Percentiles rank a stretch among this genome's conserved stretches.
Evolutionary conservation across 2,888 invertebrate genomes (phyloP).

Genomic region (Pseudococcus jackbeardsleyi): DNA sequence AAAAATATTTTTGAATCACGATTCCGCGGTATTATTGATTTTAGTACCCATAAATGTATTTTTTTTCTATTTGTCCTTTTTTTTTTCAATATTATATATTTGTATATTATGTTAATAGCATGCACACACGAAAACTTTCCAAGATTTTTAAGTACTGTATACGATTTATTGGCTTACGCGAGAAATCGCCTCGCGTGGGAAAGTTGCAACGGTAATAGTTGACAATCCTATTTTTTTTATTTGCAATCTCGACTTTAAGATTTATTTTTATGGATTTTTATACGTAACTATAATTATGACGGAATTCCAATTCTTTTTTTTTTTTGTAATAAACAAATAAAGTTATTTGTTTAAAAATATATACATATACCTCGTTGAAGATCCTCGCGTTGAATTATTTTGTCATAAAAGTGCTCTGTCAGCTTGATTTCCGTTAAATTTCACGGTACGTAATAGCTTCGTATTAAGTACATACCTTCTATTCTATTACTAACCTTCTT

Average conservation of each 20-base stretch:
- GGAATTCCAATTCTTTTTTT: slow-evolving; percentile 30
- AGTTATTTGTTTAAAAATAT: slow-evolving; percentile 59
- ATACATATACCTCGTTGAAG: slow-evolving; percentile 41
- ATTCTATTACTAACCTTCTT: not conserved
- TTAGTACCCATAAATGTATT: not conserved
- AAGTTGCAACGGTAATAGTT: slow-evolving; percentile 52
- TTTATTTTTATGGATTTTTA: slow-evolving; percentile 43
- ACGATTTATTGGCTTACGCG: slow-evolving; percentile 57
- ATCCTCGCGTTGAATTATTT: not conserved
- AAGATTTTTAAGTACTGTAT: slow-evolving; percentile 53
- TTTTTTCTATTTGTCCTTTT: too few species aligned
- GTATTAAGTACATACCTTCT: too few species aligned
- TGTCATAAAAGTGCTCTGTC: not conserved
- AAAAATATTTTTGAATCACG: not conserved
- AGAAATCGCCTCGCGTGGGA: slow-evolving; percentile 12
- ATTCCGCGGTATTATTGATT: not conserved
- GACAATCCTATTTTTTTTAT: slow-evolving; percentile 54
- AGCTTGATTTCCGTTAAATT: not conserved
- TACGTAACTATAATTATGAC: slow-evolving; percentile 45
- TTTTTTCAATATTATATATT: slow-evolving; percentile 26
- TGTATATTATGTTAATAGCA: slow-evolving; percentile 56
- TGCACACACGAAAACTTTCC: slow-evolving; percentile 59
- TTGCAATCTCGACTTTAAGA: slow-evolving; percentile 52
- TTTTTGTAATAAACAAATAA: slow-evolving; percentile 56
- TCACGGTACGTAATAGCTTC: not conserved